Percentiles rank a stretch among this genome's conserved stretches.
Evolutionary conservation across 1,140 invertebrate species (phyloP).

Genomic region (Lasioglossum albipes): DNA sequence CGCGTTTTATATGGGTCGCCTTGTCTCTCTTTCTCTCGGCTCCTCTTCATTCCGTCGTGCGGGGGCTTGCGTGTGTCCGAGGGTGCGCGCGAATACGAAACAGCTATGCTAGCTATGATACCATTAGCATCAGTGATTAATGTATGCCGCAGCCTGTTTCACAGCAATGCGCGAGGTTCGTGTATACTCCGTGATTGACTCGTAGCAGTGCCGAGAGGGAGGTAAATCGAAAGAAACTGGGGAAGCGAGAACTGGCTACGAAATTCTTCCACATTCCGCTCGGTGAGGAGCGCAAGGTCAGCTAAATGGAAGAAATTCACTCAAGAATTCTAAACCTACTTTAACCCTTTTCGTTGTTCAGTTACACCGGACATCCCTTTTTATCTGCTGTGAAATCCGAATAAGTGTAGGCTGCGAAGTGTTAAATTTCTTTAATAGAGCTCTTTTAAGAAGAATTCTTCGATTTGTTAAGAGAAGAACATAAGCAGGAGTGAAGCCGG

Average conservation of each 20-base stretch:
- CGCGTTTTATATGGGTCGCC: conserved; percentile 44
- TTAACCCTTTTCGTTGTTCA: too few species aligned
- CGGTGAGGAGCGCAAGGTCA: conserved; percentile 47
- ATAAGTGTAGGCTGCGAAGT: too few species aligned
- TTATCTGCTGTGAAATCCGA: too few species aligned
- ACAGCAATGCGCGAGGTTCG: conserved; percentile 70
- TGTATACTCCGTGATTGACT: conserved; percentile 76
- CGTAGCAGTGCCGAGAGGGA: conserved; percentile 42
- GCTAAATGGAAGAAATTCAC: too few species aligned
- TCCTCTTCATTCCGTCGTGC: conserved; percentile 2
- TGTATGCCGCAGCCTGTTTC: conserved; percentile 77
- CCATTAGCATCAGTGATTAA: conserved; percentile 80
- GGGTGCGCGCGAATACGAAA: conserved; percentile 56
- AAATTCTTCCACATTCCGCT: conserved; percentile 56
- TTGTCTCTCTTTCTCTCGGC: conserved; percentile 23
- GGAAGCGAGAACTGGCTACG: not conserved
- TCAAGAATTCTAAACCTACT: too few species aligned
- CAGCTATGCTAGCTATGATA: conserved; percentile 77
- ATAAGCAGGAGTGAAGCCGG: too few species aligned
- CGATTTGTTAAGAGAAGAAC: too few species aligned
- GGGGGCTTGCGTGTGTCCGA: conserved; percentile 1
- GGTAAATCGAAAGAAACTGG: conserved; percentile 21
- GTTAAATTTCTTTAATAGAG: too few species aligned
- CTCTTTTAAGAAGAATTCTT: too few species aligned
- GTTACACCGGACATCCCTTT: too few species aligned